These are phyloP conservation scores for Collichthys lucidus DNA, from an alignment of 2,113 vertebrate species.

Conservation along the genomic window DNA sequence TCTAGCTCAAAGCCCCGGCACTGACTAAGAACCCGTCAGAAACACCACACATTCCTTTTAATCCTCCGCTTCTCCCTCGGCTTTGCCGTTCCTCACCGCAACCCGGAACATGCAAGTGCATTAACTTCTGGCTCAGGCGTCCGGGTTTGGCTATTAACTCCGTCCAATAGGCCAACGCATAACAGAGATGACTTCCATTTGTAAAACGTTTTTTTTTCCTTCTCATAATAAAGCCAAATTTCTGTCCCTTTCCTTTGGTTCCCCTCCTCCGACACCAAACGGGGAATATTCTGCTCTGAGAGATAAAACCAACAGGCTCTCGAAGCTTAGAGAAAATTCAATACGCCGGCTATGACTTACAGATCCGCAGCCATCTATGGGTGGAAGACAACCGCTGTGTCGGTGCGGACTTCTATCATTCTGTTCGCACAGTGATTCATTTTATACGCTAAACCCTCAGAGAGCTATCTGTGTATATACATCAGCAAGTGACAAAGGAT, in stretches of 20 bases:
- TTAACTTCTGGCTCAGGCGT: constrained; percentile 44
- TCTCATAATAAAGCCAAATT: constrained; percentile 35
- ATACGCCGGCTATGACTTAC: constrained; percentile 11
- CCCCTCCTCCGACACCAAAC: background rate
- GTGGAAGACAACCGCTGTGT: constrained; percentile 6
- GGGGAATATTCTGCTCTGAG: constrained; percentile 33
- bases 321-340: constrained; percentile 47
- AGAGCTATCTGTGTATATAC: constrained; percentile 42
- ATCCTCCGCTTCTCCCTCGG: constrained; percentile 60
- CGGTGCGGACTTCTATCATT: constrained; percentile 34
- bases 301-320: constrained; percentile 47
- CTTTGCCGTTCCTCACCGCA: constrained; percentile 49
- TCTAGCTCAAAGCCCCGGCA: constrained; percentile 57
- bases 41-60: constrained; percentile 60
- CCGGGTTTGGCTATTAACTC: constrained; percentile 41
- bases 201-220: constrained; percentile 11
- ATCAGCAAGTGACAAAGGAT: constrained; percentile 49
- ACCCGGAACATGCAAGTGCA: constrained; percentile 54
- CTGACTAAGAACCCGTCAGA: constrained; percentile 65
- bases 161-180: constrained; percentile 11
- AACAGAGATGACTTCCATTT: constrained; percentile 33
- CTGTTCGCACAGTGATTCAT: constrained; percentile 38
- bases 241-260: background rate
- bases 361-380: constrained; percentile 40
- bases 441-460: constrained; percentile 30